These are phyloP conservation scores for Cyclura pinguis DNA, from an alignment of 2,797 vertebrate species.

Conservation along the genomic window DNA sequence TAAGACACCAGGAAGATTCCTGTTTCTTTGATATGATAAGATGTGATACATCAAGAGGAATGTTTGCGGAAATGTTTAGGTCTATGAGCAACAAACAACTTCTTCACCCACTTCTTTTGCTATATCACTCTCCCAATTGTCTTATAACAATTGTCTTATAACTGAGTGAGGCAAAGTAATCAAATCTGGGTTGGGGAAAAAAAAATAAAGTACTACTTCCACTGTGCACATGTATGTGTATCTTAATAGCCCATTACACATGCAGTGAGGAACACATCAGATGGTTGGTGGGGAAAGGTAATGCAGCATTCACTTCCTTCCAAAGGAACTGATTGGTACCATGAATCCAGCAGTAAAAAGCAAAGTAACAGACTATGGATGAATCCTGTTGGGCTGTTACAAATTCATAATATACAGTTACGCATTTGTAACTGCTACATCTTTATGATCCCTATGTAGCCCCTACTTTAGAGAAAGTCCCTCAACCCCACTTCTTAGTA, in stretches of 20 bases:
- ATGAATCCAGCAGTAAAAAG: not conserved
- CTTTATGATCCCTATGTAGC: too few species aligned
- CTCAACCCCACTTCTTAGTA: too few species aligned
- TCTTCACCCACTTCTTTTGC: not conserved
- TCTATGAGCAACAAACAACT: not conserved
- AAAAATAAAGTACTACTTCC: not conserved
- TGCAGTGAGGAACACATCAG: not conserved
- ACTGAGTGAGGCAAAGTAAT: not conserved
- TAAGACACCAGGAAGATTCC: too few species aligned
- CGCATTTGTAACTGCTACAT: too few species aligned
- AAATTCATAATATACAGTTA: too few species aligned
- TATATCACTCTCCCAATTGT: not conserved
- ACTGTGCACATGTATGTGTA: not conserved
- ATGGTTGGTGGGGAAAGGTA: not conserved
- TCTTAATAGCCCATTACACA: not conserved
- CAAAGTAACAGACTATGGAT: too few species aligned
- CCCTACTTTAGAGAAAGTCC: too few species aligned
- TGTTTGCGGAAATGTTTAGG: too few species aligned
- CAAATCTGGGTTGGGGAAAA: not conserved
- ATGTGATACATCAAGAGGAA: not conserved
- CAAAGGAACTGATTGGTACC: not conserved
- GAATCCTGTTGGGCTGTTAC: too few species aligned
- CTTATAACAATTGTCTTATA: not conserved
- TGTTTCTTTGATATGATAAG: not conserved
- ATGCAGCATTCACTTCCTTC: not conserved